phyloP scores from a whole-genome alignment of 2,888 invertebrate species.

The Mythimna pallens region DNA sequence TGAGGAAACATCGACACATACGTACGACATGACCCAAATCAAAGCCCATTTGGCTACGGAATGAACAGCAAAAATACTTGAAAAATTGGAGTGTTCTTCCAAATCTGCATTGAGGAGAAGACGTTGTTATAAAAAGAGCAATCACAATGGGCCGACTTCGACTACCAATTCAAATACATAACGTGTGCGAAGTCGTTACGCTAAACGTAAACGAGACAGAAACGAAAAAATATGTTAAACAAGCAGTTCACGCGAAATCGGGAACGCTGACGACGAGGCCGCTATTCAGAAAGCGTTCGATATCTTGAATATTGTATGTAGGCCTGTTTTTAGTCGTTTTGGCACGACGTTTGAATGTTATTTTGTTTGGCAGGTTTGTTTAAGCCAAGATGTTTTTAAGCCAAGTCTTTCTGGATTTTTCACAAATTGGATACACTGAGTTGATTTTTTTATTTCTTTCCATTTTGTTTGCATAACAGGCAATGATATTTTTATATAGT shows the following conservation, averaged over 20 bases:
- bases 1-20: slow-evolving; percentile 24
- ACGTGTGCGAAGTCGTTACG: slow-evolving; percentile 81
- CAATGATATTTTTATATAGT: no score
- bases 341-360: slow-evolving; percentile 6
- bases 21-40: slow-evolving; percentile 38
- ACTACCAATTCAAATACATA: slow-evolving; percentile 75
- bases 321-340: slow-evolving; percentile 44
- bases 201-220: slow-evolving; percentile 82
- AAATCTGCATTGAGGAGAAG: slow-evolving; percentile 56
- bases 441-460: background rate
- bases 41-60: slow-evolving; percentile 37
- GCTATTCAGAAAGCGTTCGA: slow-evolving; percentile 70
- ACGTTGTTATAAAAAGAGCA: slow-evolving; percentile 66
- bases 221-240: slow-evolving; percentile 88
- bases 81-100: slow-evolving; percentile 45
- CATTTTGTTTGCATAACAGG: background rate
- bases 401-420: background rate
- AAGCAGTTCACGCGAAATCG: slow-evolving; percentile 85
- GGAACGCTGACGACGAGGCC: slow-evolving; percentile 79
- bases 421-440: background rate
- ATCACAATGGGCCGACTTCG: slow-evolving; percentile 64
- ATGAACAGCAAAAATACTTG: slow-evolving; percentile 40
- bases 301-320: slow-evolving; percentile 51
- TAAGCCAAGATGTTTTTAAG: slow-evolving; percentile 1
- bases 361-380: slow-evolving; percentile 20